Evolutionary conservation across 35 echinoderm and acorn worm genomes (phyloP).

Genomic region (Ophioderma brevispina): DNA sequence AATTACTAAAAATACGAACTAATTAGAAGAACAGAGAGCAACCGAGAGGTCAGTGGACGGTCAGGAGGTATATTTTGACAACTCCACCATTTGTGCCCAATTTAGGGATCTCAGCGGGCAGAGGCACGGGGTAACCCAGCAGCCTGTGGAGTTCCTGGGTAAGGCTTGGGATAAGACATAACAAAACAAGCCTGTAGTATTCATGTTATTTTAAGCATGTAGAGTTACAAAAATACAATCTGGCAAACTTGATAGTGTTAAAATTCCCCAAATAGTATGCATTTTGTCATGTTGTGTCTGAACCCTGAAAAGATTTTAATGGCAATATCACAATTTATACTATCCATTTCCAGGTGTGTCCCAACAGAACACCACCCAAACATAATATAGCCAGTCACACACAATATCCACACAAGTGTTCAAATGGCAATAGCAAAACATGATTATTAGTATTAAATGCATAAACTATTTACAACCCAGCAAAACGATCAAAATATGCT

Average conservation of each 20-base stretch:
- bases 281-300: neutral
- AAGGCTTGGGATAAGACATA: too few species aligned
- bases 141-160: neutral
- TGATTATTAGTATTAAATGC: neutral
- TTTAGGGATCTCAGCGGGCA: neutral
- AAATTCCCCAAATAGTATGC: neutral
- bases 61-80: neutral
- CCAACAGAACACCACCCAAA: neutral
- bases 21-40: neutral
- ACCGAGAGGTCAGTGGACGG: neutral
- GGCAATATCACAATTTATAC: too few species aligned
- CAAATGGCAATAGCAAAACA: neutral
- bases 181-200: neutral
- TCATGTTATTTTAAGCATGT: neutral
- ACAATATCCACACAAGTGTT: neutral
- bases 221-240: neutral
- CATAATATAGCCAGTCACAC: neutral
- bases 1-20: conserved; percentile 1
- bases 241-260: neutral
- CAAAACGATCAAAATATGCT: neutral
- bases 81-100: neutral
- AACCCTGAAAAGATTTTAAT: too few species aligned
- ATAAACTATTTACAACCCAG: neutral
- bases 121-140: neutral
- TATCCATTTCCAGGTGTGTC: too few species aligned